Evolutionary conservation across 35 echinoderm and acorn worm species (phyloP).

Genomic region (Amphiura filiformis): DNA sequence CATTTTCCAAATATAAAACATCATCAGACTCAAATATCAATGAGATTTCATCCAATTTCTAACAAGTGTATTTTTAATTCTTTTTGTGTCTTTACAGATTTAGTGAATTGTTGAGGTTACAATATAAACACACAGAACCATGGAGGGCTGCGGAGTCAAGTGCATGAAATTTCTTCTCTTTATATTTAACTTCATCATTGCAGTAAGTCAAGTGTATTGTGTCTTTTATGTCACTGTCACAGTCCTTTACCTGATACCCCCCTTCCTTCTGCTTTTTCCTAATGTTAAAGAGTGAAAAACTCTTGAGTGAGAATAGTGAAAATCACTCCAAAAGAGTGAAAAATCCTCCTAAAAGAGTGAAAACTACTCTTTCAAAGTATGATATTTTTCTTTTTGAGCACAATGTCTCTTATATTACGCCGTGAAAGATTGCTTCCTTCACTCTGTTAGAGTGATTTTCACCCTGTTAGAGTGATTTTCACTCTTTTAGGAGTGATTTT

Average conservation of each 20-base stretch:
- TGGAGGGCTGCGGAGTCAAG: constrained; percentile 34
- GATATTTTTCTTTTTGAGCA: not conserved
- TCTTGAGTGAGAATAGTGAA: not conserved
- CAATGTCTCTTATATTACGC: not conserved
- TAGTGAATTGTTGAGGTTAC: not conserved
- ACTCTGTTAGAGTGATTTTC: too few species aligned
- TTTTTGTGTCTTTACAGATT: not conserved
- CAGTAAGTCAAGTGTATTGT: constrained; percentile 31
- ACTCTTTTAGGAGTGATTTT: too few species aligned
- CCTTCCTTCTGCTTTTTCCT: too few species aligned
- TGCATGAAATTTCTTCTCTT: constrained; percentile 37
- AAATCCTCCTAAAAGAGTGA: too few species aligned
- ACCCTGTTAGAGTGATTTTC: too few species aligned
- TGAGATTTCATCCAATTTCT: too few species aligned
- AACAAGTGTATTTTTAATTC: not conserved
- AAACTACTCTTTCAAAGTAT: not conserved
- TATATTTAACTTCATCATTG: constrained; percentile 29
- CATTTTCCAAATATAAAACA: too few species aligned
- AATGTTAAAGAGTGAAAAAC: not conserved
- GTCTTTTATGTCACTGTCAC: not conserved
- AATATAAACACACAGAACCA: not conserved
- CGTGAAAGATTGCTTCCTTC: too few species aligned
- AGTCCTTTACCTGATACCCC: not conserved
- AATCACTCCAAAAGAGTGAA: too few species aligned
- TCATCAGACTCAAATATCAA: too few species aligned